Conservation (phyloP, 2,797 vertebrate genomes). For the Lacerta bilineata region DNA sequence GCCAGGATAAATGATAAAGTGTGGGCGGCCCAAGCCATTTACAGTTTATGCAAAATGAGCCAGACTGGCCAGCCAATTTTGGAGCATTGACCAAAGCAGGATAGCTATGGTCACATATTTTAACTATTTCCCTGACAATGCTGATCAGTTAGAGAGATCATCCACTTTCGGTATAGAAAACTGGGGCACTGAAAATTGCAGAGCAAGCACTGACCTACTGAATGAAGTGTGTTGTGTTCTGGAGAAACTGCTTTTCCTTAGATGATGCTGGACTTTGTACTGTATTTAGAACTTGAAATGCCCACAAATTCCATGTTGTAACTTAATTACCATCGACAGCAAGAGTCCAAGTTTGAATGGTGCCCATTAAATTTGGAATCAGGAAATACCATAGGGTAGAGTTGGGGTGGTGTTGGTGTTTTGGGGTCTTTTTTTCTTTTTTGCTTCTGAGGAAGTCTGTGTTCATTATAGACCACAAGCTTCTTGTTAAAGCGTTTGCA, state of each 20-base stretch:
- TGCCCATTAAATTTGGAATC: background rate
- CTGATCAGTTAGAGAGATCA: background rate
- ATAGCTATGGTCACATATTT: constrained; percentile 15
- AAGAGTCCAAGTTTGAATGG: constrained; percentile 20
- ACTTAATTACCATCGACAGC: constrained; percentile 41
- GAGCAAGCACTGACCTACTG: constrained; percentile 5
- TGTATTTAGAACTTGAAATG: constrained; percentile 49
- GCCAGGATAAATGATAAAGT: background rate
- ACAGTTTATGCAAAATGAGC: background rate
- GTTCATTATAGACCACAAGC: background rate
- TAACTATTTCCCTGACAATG: constrained; percentile 26
- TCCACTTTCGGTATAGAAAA: background rate
- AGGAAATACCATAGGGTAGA: constrained; percentile 42
- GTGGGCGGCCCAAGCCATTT: background rate
- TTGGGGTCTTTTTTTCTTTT: background rate
- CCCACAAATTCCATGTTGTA: constrained; percentile 47
- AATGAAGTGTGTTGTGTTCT: background rate
- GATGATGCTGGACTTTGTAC: background rate
- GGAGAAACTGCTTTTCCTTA: background rate
- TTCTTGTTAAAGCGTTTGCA: constrained; percentile 37
- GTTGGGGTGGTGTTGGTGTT: background rate
- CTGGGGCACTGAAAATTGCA: background rate
- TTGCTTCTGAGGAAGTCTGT: constrained; percentile 1
- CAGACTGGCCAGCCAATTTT: background rate
- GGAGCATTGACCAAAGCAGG: constrained; percentile 23